A percentile compares a stretch with the other conserved stretches of the same genome.
These are phyloP conservation scores for Cyanistes caeruleus DNA, from an alignment of 2,113 vertebrate species.

Conservation along the genomic window DNA sequence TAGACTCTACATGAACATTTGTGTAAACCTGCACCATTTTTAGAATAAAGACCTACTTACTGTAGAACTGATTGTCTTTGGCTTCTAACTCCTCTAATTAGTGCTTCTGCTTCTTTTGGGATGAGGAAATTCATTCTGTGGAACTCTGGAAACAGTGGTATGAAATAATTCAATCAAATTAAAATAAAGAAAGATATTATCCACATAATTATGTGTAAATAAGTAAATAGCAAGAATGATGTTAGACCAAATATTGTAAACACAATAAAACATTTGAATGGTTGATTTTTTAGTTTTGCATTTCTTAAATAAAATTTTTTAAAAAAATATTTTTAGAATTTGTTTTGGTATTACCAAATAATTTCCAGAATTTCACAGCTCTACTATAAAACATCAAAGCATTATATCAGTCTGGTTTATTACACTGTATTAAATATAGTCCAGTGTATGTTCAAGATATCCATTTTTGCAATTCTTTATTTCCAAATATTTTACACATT, in stretches of 20 bases:
- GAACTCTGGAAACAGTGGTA: not conserved
- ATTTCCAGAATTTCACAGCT: not conserved
- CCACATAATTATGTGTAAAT: not conserved
- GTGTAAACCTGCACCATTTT: not conserved
- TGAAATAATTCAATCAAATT: not conserved
- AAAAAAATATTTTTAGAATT: not conserved
- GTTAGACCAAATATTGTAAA: not conserved
- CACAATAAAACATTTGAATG: not conserved
- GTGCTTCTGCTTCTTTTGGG: not conserved
- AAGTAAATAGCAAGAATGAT: not conserved
- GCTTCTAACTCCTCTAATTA: not conserved
- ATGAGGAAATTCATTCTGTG: not conserved
- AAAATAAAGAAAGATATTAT: not conserved
- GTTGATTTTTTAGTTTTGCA: not conserved
- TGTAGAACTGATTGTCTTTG: not conserved
- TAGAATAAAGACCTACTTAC: not conserved
- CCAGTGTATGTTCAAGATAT: not conserved
- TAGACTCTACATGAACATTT: not conserved
- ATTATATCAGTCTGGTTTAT: not conserved
- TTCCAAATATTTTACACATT: not conserved
- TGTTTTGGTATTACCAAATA: not conserved
- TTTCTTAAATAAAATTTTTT: not conserved
- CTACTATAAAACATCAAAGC: not conserved
- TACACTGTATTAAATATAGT: not conserved
- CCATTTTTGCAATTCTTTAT: not conserved